Base-by-base conservation (phyloP, 2,888 invertebrate species). In the Eupeodes latifasciatus region DNA sequence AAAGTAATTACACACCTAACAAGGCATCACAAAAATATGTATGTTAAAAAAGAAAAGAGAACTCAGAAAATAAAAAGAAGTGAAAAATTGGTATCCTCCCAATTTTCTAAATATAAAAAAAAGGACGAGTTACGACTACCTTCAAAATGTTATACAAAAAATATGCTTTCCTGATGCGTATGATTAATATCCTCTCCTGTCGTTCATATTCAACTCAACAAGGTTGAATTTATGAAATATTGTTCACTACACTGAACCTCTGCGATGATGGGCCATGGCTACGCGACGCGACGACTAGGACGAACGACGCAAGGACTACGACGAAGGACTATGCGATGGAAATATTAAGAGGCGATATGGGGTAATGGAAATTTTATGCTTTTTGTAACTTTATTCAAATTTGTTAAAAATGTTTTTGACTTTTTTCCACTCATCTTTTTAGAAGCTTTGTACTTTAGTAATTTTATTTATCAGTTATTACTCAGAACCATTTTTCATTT, bases 1-100 rank as follows among this genome's bases (percentile, higher is more conserved):
- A 84, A 82, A 79, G 85, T 79, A 86, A 86, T 86, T 82, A 82
- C 82, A 57, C 78, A 75, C 78, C 78, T 75, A 55, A 34, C 66
- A 82, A 40, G 55, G 62, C 69, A 44, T 36, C n/a, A 27, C 1
- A 27, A 14, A 12, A n/a, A 34, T 59, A 27, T 27, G 27, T 27
- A 27, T 27, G 27, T 27, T 27, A 27, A 44, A 57, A 57, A 62
- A 53, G 62, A 40, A 40, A 40, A 40, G 40, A 40, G 9, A 61
- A 47, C 44, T 9, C 27, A 19, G 19, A 66, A 14, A 36, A 59
- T 12, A 27, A 69, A 67, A 59, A 10, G 11, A 14, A 27, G n/a
- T 7, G 1, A 16, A 69, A 53, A 36, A 34, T 34, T n/a, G 16
- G 61, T 27, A n/a, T 59, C 72, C 47, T 57, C 61, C 47, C 53